Evolutionary conservation across 2,113 vertebrate genomes (phyloP).

Genomic region (Pteronura brasiliensis): DNA sequence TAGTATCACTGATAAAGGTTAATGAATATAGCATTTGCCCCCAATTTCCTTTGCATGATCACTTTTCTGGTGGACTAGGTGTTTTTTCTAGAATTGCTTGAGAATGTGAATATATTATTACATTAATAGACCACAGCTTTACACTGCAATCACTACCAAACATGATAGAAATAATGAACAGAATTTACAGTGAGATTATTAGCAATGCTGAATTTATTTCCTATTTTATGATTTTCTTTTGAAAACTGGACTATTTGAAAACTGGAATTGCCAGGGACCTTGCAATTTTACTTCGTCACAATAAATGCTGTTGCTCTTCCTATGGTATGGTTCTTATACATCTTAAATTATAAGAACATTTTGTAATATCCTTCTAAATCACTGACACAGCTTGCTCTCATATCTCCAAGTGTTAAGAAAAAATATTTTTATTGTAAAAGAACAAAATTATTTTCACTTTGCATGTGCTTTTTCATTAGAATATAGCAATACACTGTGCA

Average conservation of each 20-base stretch:
- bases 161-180: not conserved
- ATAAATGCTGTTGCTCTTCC: not conserved
- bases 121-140: constrained; percentile 14
- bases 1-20: not conserved
- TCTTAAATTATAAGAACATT: constrained; percentile 36
- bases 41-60: not conserved
- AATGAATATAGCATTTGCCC: not conserved
- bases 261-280: not conserved
- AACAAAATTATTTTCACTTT: not conserved
- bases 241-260: constrained; percentile 31
- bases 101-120: constrained; percentile 33
- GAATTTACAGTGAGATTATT: constrained; percentile 25
- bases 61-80: not conserved
- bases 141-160: constrained; percentile 40
- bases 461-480: not conserved
- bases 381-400: not conserved
- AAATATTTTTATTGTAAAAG: constrained; percentile 10
- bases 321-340: not conserved
- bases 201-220: constrained; percentile 28
- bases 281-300: constrained; percentile 32
- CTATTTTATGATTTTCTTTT: constrained; percentile 13
- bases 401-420: not conserved
- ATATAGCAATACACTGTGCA: not conserved
- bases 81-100: not conserved
- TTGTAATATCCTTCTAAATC: constrained; percentile 25